phyloP scores from a whole-genome alignment of 2,888 invertebrate species.

The Mythimna lalbum region DNA sequence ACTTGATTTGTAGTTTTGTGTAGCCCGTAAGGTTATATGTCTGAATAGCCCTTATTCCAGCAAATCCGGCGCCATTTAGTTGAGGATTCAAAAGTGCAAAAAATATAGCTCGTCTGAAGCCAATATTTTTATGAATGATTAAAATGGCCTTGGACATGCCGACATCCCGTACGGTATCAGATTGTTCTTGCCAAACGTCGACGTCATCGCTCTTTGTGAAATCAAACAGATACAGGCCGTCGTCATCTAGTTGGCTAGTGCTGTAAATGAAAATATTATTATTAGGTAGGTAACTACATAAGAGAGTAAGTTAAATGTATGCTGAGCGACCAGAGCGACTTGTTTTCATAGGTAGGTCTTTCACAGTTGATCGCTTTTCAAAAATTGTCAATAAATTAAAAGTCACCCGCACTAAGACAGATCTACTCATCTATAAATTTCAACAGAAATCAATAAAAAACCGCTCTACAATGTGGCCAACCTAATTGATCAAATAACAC shows the following conservation, averaged over 20 bases:
- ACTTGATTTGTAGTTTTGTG: conserved; percentile 87
- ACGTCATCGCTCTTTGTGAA: conserved; percentile 89
- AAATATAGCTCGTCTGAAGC: conserved; percentile 91
- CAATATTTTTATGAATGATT: conserved; percentile 90
- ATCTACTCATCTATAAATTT: not conserved
- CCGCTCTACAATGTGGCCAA: not conserved
- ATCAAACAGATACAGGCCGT: conserved; percentile 88
- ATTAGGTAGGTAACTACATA: not conserved
- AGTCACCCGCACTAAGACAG: no score
- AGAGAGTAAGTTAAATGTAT: not conserved
- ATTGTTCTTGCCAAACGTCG: conserved; percentile 91
- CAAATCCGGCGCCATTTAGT: conserved; percentile 92
- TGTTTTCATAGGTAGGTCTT: not conserved
- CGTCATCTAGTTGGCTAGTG: conserved; percentile 69
- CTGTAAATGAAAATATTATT: conserved; percentile 60
- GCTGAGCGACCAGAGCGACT: not conserved
- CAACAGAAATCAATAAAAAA: not conserved
- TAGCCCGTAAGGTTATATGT: conserved; percentile 87
- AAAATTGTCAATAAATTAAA: no score
- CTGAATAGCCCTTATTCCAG: conserved; percentile 89
- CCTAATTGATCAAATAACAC: not conserved
- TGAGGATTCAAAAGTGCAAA: conserved; percentile 92
- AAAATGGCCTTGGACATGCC: conserved; percentile 92
- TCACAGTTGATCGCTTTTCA: no score
- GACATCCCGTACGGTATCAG: conserved; percentile 92